Conservation (phyloP, 2,888 invertebrate genomes). For the Phragmatobia fuliginosa region DNA sequence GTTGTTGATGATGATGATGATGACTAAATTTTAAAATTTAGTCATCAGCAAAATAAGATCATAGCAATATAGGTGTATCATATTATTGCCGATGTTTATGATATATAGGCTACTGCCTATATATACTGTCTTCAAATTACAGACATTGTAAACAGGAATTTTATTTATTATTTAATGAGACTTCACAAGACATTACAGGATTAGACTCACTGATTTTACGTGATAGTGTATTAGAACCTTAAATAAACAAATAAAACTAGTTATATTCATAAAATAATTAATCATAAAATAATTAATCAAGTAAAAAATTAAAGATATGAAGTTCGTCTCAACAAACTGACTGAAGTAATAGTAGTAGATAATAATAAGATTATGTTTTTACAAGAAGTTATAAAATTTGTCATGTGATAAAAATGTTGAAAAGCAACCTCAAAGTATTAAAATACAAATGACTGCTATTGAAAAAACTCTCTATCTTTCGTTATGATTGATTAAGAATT, state of each 20-base stretch:
- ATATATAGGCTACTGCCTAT: background rate
- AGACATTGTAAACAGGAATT: background rate
- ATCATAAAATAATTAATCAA: too few species aligned
- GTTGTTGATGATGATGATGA: too few species aligned
- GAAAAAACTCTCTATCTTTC: background rate
- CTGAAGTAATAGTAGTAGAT: background rate
- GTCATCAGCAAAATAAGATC: too few species aligned
- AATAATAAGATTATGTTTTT: background rate
- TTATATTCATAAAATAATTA: too few species aligned
- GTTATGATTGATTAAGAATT: too few species aligned
- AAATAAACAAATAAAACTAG: too few species aligned
- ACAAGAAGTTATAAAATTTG: background rate
- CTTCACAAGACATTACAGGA: too few species aligned
- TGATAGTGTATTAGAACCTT: too few species aligned
- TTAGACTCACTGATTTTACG: too few species aligned
- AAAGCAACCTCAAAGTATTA: background rate
- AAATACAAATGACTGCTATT: background rate
- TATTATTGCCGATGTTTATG: background rate
- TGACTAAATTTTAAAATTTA: too few species aligned
- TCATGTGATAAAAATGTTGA: background rate
- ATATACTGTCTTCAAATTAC: background rate
- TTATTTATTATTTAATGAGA: too few species aligned
- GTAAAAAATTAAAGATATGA: background rate
- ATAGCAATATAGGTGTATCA: background rate
- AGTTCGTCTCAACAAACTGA: background rate